Conservation (phyloP, 2,113 vertebrate species). For the Chunga burmeisteri region DNA sequence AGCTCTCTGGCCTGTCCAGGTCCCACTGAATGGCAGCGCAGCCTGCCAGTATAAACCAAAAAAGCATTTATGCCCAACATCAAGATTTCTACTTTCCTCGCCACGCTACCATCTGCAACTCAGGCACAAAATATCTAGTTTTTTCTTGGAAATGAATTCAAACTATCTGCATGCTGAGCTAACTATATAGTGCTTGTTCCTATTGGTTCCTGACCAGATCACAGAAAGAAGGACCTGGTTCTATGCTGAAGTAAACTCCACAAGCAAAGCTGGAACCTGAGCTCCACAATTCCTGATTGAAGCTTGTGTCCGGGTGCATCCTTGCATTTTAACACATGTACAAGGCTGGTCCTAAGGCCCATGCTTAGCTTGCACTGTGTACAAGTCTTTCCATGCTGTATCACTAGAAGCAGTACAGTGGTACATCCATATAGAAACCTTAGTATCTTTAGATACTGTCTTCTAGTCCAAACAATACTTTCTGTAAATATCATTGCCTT, state of each 20-base stretch:
- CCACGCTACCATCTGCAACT: background rate
- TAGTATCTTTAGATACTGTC: background rate
- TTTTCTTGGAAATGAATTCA: background rate
- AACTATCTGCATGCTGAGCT: background rate
- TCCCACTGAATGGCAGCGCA: too few relatives aligned
- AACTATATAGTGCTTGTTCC: background rate
- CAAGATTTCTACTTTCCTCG: background rate
- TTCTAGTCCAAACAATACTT: background rate
- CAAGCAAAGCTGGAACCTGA: background rate
- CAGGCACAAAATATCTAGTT: background rate
- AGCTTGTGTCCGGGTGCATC: background rate
- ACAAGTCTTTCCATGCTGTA: background rate
- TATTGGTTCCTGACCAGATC: background rate
- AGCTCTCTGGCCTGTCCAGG: too few relatives aligned
- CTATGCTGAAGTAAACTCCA: background rate
- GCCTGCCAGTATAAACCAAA: background rate
- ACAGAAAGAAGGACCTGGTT: background rate
- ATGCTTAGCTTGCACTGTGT: background rate
- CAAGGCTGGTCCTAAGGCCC: background rate
- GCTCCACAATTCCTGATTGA: background rate
- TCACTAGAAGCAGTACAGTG: background rate
- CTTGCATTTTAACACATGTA: fast-evolving
- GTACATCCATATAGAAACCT: background rate
- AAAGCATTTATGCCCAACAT: background rate
- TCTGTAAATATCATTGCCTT: background rate